These are phyloP conservation scores for Rhingia rostrata DNA, from an alignment of 2,888 invertebrate species.

Conservation along the genomic window DNA sequence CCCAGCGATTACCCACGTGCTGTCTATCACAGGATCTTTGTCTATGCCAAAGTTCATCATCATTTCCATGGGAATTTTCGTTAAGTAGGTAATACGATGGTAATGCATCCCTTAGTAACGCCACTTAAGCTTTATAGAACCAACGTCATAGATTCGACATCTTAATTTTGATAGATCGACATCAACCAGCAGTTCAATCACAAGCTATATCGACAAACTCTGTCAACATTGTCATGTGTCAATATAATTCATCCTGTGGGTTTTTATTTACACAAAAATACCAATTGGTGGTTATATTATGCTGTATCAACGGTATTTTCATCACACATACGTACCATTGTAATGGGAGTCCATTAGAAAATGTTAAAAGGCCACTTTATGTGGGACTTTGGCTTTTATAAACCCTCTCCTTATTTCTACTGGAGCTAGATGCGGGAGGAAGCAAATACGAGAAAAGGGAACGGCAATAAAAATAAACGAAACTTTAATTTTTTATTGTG, in stretches of 20 bases:
- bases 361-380: constrained; percentile 30
- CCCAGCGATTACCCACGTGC: no score
- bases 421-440: neutral
- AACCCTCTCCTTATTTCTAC: neutral
- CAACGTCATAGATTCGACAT: constrained; percentile 11
- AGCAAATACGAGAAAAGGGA: neutral
- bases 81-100: neutral
- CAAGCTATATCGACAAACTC: constrained; percentile 10
- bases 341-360: constrained; percentile 35
- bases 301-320: constrained; percentile 1
- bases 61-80: neutral
- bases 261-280: no score
- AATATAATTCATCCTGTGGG: constrained; percentile 30
- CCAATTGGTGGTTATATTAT: neutral
- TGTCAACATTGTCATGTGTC: constrained; percentile 37
- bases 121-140: constrained; percentile 8
- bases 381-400: neutral
- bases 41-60: no score
- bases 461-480: constrained; percentile 7
- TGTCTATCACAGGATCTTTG: no score
- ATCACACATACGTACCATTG: constrained; percentile 2
- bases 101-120: neutral
- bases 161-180: constrained; percentile 43
- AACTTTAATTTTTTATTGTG: constrained; percentile 10
- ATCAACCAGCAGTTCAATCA: constrained; percentile 3